phyloP scores from a whole-genome alignment of 2,113 vertebrate species.

The Bathybates hornii region DNA sequence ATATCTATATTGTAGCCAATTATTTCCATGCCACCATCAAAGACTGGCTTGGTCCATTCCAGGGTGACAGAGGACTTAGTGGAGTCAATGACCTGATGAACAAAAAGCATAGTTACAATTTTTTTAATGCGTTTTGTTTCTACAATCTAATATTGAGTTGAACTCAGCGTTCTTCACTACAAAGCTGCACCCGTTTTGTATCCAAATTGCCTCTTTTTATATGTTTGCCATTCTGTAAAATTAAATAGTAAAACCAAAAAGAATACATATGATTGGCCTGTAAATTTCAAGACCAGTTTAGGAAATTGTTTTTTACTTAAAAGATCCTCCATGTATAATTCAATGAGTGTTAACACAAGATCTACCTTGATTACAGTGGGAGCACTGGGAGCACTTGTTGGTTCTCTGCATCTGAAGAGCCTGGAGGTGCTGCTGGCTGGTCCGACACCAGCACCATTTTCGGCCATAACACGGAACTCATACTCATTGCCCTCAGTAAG shows the following conservation, averaged over 20 bases:
- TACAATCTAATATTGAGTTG: not conserved
- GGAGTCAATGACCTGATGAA: constrained; percentile 83
- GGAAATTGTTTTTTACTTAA: not conserved
- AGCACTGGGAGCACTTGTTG: constrained; percentile 86
- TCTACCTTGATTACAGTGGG: constrained; percentile 89
- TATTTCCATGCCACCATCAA: constrained; percentile 93
- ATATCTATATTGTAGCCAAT: constrained; percentile 98
- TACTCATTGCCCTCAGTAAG: constrained; percentile 95
- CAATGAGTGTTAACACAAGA: not conserved
- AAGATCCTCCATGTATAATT: not conserved
- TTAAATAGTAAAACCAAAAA: not conserved
- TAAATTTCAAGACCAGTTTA: not conserved
- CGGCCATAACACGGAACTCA: constrained; percentile 97
- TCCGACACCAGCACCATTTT: constrained; percentile 90
- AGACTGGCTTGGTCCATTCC: constrained; percentile 94
- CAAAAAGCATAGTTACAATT: not conserved
- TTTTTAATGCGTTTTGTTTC: not conserved
- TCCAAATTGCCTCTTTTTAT: not conserved
- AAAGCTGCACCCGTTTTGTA: not conserved
- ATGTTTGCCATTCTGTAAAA: not conserved
- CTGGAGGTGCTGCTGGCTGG: constrained; percentile 86
- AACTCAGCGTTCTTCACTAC: not conserved
- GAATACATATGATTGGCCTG: not conserved
- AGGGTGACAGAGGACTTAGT: constrained; percentile 90
- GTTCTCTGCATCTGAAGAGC: constrained; percentile 93